Evolutionary conservation across 2,888 invertebrate genomes (phyloP), one percentile per base, ranked within the genome.

Genomic region (Eugnorisma glareosa): DNA sequence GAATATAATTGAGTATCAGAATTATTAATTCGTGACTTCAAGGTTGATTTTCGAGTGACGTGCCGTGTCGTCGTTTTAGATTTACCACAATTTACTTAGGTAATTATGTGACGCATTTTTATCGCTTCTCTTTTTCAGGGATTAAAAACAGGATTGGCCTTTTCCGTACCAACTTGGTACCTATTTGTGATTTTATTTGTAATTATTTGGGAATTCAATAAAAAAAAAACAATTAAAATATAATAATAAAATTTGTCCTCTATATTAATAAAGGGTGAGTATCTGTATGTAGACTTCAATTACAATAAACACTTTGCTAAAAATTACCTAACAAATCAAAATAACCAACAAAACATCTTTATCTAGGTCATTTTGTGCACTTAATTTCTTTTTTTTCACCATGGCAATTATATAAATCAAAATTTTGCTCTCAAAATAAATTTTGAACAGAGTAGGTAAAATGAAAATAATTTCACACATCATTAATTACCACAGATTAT

Each of bases 1-100:
- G 66, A 48, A 67, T 72, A 77, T 86, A 86, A 83, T 86, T 83
- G 75, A 79, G 70, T 73, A 71, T 77, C 35, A 71, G 51, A 83
- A 86, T 85, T 76, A 81, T 76, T 77, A 74, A 79, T 77, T 75
- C 69, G 37, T 68, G 35, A 61, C 43, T 68, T 66, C n/a, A 35
- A 45, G 63, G 51, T 63, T 59, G n/a, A 48, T 67, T 43, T 57
- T 40, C 21, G 67, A 70, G 28, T 73, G 59, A 68, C 35, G 63
- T 68, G 51, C 35, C 51, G 45, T 81, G 67, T 48, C 31, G 21
- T 37, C 54, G 15, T 79, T 81, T 84, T 48, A 61, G 13, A 64
- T 83, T 66, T 67, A 61, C 77, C 54, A 48, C n/a, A 37, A 8
- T 59, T 1, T 24, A 7, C 7, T 51, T 28, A 73, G 1, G 48